A percentile compares a stretch with the other conserved stretches of the same genome.
These are phyloP conservation scores for Tinea pellionella DNA, from an alignment of 2,888 invertebrate species.

Conservation along the genomic window DNA sequence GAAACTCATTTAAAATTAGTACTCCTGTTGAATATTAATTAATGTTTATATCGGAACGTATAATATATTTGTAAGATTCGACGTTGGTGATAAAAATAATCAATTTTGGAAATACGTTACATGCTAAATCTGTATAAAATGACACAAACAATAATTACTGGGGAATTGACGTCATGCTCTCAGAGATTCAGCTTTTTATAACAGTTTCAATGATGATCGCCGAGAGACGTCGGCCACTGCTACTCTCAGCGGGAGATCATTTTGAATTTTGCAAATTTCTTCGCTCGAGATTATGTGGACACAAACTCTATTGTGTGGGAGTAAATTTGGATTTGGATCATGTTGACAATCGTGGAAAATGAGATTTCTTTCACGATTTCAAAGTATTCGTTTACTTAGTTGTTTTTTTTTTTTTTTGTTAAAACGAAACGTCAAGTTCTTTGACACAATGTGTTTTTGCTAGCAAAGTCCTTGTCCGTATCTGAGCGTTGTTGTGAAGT, in stretches of 20 bases:
- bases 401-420: neutral
- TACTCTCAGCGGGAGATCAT: conserved; percentile 29
- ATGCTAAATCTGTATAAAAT: conserved; percentile 15
- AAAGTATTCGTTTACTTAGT: neutral
- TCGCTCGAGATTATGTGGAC: conserved; percentile 3
- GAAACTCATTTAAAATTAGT: neutral
- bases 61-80: neutral
- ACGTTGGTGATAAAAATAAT: neutral
- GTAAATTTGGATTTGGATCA: neutral
- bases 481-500: conserved; percentile 26
- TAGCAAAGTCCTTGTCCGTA: conserved; percentile 5
- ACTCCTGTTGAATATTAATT: neutral
- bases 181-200: conserved; percentile 23
- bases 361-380: neutral
- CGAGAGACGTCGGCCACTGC: conserved; percentile 25
- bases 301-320: neutral
- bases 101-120: neutral
- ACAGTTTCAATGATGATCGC: conserved; percentile 26
- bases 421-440: neutral
- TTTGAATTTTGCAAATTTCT: conserved; percentile 20
- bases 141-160: conserved; percentile 36
- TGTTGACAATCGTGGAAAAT: conserved; percentile 1
- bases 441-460: conserved; percentile 6
- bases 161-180: conserved; percentile 32
- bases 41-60: neutral